Evolutionary conservation across 1,140 invertebrate species (phyloP).

Genomic region (Artemia franciscana): DNA sequence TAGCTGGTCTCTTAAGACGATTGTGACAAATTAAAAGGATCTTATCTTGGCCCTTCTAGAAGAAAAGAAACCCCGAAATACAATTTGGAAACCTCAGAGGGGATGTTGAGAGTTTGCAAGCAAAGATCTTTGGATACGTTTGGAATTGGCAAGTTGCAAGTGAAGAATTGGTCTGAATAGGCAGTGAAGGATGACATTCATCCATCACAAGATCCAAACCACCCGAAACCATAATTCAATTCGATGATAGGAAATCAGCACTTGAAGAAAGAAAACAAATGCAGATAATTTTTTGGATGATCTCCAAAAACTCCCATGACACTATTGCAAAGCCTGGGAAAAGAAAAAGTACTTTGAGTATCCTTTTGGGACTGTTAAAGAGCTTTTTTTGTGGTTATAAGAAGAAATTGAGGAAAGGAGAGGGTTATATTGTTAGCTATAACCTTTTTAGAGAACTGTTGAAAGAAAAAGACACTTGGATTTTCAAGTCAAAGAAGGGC

Average conservation of each 20-base stretch:
- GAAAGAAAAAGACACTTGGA: background rate
- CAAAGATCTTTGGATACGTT: conserved; percentile 17
- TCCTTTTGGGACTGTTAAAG: background rate
- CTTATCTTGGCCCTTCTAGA: background rate
- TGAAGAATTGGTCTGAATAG: conserved; percentile 2
- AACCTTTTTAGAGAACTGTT: background rate
- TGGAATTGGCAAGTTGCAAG: conserved; percentile 13
- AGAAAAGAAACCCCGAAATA: background rate
- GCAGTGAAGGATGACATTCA: conserved; percentile 5
- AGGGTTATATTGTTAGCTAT: background rate
- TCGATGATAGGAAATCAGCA: background rate
- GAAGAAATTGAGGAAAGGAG: background rate
- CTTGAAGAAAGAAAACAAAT: background rate
- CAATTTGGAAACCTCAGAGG: conserved; percentile 5
- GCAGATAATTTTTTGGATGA: background rate
- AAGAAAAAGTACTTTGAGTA: conserved; percentile 3
- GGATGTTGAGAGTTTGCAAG: conserved; percentile 15
- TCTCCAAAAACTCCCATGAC: conserved; percentile 4
- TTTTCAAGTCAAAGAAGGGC: conserved; percentile 21
- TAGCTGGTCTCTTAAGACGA: background rate
- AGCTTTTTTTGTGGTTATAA: background rate
- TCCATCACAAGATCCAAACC: too few species aligned
- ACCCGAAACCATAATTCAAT: too few species aligned
- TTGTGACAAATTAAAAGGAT: background rate
- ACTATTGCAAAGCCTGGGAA: background rate